Evolutionary conservation across 1,140 invertebrate genomes (phyloP), one percentile per base, ranked within the genome.

Genomic region (Diploscapter pachys): DNA sequence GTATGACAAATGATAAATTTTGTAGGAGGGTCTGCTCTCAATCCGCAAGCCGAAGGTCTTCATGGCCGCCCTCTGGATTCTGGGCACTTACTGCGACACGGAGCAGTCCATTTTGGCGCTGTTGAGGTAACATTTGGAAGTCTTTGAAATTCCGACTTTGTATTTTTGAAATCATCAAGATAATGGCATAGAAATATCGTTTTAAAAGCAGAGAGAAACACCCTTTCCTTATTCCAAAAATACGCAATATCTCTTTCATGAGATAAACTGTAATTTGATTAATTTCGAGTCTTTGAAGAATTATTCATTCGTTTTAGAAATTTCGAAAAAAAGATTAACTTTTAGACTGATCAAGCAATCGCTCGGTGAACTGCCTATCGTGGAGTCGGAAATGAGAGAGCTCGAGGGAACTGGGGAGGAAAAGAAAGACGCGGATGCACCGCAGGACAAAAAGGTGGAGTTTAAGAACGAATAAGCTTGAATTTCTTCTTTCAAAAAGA

Each of bases 21-120:
- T 72, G 5, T 52, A 72, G 71, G 52, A 76, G 57, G 69, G 70
- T 5, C 72, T 76, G 53, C 75, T 73, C n/a, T 65, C 50, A 3
- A 76, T 76, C 62, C 69, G 68, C 54, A 65, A 76, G 4, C 70
- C 75, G 4, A 67, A 63, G 49, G 72, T 76, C 56, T 72, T 76
- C 75, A 69, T 70, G 57, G 92, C 93, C 4, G 93, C 95, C 3
- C 88, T 99, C n/a, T 99, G 96, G 96, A 95, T 99, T 81, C 88
- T 99, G 55, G 95, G 95, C 53, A 96, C 99, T 88, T 99, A 97
- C 86, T 93, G 93, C 0, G 91, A 91, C 49, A 90, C 89, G 0
- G 87, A 76, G n/a, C 50, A 48, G 5, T 56, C 75, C 4, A 11
- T 76, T 31, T 52, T 66, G n/a, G n/a, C 56, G 52, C 61, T 72